Evolutionary conservation across 2,888 invertebrate species (phyloP), one percentile per base, ranked within the genome.

Genomic region (Cephus runcator): DNA sequence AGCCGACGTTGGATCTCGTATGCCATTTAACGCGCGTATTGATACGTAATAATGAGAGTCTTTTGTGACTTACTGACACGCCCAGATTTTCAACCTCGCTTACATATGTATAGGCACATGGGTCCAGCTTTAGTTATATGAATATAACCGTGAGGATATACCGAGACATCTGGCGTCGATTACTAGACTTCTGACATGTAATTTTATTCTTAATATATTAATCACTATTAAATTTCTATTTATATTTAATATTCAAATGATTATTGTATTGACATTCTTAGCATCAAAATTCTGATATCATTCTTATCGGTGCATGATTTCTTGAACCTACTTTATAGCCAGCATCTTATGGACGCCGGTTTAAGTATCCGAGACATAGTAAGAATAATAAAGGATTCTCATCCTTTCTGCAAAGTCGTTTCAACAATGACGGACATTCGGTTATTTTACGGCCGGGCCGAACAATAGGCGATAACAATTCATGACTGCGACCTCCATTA

Each of bases 11-110:
- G 23, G 56, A 56, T 56, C 23, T 23, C 23, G 23, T 34, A 23
- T 31, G 86, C 86, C 87, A 88, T 87, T 87, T 87, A 87, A 82
- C 85, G 81, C 79, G 86, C 85, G 87, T 88, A 87, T 89, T 86
- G 87, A 89, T 88, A 87, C 89, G 88, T 88, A 83, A 89, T 89
- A 89, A 89, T 89, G 89, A 88, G 88, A 87, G 80, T 86, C 88
- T 88, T 87, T 88, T 88, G 87, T 86, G 83, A 81, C 78, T 75
- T 69, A 75, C 77, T 75, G 74, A 71, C n/a, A 56, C 23, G 56
- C 56, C 23, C 56, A 23, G 23, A 9, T 23, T 56, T 23, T 56
- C 56, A 15, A 56, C 6, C 6, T 56, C 23, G 9, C 23, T 56
- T 23, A 56, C 2, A 6, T 56, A n/a, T n/a, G n/a, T n/a, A 56